Evolutionary conservation across 2,797 vertebrate species (phyloP).

Genomic region (Epinephelus awoara): DNA sequence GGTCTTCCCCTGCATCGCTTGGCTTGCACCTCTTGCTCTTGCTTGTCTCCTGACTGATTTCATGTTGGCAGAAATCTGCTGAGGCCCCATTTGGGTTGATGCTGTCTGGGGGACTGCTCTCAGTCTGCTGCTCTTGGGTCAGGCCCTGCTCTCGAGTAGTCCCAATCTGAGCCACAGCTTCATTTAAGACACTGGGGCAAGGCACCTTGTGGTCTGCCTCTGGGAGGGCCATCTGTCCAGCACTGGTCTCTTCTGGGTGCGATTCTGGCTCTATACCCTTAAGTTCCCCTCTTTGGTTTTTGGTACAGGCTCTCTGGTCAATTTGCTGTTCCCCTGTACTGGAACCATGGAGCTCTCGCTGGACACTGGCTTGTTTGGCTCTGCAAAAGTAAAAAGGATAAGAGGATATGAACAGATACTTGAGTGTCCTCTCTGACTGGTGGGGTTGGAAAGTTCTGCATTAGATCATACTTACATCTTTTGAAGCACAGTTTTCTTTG

Average conservation of each 20-base stretch:
- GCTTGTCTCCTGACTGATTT: conserved; percentile 61
- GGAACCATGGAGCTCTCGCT: conserved; percentile 42
- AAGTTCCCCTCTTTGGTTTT: conserved; percentile 41
- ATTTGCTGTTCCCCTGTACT: conserved; percentile 38
- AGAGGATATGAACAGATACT: conserved; percentile 67
- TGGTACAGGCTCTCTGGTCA: conserved; percentile 38
- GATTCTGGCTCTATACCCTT: conserved; percentile 64
- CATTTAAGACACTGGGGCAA: conserved; percentile 18
- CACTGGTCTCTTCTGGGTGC: conserved; percentile 37
- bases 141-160: conserved; percentile 28
- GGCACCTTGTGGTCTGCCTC: conserved; percentile 43
- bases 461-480: conserved; percentile 86
- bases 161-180: conserved; percentile 33
- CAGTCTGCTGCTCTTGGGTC: conserved; percentile 49
- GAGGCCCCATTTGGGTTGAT: conserved; percentile 45
- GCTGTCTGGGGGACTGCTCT: conserved; percentile 40
- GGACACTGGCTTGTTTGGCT: conserved; percentile 76
- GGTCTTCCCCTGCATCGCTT: conserved; percentile 74
- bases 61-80: conserved; percentile 38
- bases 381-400: conserved; percentile 69
- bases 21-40: conserved; percentile 73
- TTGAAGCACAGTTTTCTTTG: conserved; percentile 84
- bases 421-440: conserved; percentile 69
- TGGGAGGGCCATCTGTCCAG: conserved; percentile 21
- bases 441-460: conserved; percentile 74